Evolutionary conservation across 2,113 vertebrate genomes (phyloP), one percentile per base, ranked within the genome.

Genomic region (Rhipidura dahli): DNA sequence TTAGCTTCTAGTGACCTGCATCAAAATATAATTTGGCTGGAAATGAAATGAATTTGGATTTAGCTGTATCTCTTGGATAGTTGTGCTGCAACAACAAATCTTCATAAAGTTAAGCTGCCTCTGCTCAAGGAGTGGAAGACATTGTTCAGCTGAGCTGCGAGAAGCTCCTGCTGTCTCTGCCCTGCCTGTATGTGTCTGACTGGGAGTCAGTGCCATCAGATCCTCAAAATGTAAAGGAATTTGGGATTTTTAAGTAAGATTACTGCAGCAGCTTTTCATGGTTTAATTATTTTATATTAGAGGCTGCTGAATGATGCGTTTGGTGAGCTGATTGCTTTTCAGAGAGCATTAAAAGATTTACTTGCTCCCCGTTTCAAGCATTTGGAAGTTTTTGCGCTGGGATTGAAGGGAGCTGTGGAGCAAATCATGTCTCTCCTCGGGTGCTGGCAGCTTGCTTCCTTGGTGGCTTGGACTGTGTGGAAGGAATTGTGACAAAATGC

Each of bases 321-420:
- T 1, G 11, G 84, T 95, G 98, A 98, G 86, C 90, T 98, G 73
- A 89, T 98, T 84, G 98, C 98, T 75, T 98, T 98, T 95, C 98
- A 98, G 93, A 97, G 93, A 97, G 98, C 98, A 83, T 97, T 98
- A 94, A 98, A 97, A 94, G 98, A 98, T 94, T 93, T 98, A 93
- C 97, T 98, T 71, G 97, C 97, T 80, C 96, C 96, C 28, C 85
- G 96, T 79, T 97, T 98, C 88, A 98, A 98, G 76, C 95, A 90
- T 97, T 98, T 90, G 98, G 98, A 54, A 98, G 96, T 87, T 97
- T 97, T 93, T 83, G 50, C 20, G 33, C 97, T 84, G 98, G 97
- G 33, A 97, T 97, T 96, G 98, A 98, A 97, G 97, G 96, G 61
- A 97, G 96, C 92, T 96, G 87, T 91, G 97, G 97, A 93, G 97